These are phyloP conservation scores for Cheilinus undulatus DNA, from an alignment of 2,113 vertebrate species.

Conservation along the genomic window DNA sequence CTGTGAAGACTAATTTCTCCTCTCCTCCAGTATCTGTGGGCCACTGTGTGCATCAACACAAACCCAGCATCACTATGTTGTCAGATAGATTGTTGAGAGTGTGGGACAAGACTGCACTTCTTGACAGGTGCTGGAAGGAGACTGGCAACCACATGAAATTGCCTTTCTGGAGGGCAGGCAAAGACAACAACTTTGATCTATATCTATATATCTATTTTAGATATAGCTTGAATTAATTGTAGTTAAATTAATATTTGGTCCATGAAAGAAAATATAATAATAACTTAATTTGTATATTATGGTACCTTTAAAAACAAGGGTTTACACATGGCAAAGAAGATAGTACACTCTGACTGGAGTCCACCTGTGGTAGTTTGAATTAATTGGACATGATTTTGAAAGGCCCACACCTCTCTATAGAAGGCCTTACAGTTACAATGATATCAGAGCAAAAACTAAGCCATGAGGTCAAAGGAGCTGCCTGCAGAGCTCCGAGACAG, in stretches of 20 bases:
- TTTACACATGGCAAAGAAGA: background rate
- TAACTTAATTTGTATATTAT: background rate
- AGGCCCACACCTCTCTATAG: too few relatives aligned
- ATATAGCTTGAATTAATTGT: constrained; percentile 4
- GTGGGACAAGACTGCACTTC: constrained; percentile 39
- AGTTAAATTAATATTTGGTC: constrained; percentile 21
- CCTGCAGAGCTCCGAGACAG: too few relatives aligned
- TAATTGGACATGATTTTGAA: too few relatives aligned
- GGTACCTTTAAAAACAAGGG: too few relatives aligned
- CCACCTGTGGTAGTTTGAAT: too few relatives aligned
- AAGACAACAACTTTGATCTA: background rate
- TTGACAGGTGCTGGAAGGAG: constrained; percentile 45
- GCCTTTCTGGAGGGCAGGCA: background rate
- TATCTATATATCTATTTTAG: constrained; percentile 23
- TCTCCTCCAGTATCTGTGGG: constrained; percentile 2
- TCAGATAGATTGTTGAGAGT: constrained; percentile 56
- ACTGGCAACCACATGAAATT: constrained; percentile 46
- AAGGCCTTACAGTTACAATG: too few relatives aligned
- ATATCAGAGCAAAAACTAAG: too few relatives aligned
- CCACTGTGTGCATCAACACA: constrained; percentile 44
- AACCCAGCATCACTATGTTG: constrained; percentile 62
- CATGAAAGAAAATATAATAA: constrained; percentile 8
- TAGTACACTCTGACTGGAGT: background rate
- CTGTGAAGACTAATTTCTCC: constrained; percentile 49
- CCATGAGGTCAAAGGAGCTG: too few relatives aligned